A percentile compares a stretch with the other conserved stretches of the same genome.
phyloP scores from a whole-genome alignment of 2,113 vertebrate species.

The Brachyistius frenatus region DNA sequence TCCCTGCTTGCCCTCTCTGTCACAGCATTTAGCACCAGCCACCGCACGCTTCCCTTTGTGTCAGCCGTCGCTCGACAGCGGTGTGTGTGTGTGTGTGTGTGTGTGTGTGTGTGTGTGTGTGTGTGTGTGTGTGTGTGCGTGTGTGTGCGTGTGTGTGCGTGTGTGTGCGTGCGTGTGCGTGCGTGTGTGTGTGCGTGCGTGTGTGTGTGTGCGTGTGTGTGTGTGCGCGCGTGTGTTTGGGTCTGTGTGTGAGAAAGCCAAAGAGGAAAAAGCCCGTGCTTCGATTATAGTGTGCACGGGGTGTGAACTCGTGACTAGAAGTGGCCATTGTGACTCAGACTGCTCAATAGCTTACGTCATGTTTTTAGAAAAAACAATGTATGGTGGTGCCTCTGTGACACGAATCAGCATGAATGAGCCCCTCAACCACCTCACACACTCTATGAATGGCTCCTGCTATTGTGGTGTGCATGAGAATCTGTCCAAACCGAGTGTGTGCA shows the following conservation, averaged over 20 bases:
- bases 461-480: neutral
- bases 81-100: neutral
- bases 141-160: too few species aligned
- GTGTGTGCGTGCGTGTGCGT: neutral
- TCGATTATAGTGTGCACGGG: neutral
- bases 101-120: neutral
- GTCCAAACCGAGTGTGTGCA: constrained; percentile 2
- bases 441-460: constrained; percentile 14
- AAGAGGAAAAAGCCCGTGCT: neutral
- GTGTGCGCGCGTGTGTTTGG: neutral
- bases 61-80: constrained; percentile 35
- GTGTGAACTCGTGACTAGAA: constrained; percentile 18
- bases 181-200: neutral
- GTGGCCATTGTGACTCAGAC: constrained; percentile 10
- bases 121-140: too few species aligned
- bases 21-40: constrained; percentile 56
- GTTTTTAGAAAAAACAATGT: constrained; percentile 8
- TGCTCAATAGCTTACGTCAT: constrained; percentile 25
- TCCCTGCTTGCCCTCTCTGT: neutral
- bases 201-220: too few species aligned
- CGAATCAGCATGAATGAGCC: constrained; percentile 25
- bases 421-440: constrained; percentile 11
- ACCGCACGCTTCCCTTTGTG: constrained; percentile 46
- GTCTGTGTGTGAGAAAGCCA: neutral
- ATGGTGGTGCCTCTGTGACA: neutral